A percentile compares a stretch with the other conserved stretches of the same genome.
Conservation (phyloP, 2,113 vertebrate species). For the Corythaeola cristata region DNA sequence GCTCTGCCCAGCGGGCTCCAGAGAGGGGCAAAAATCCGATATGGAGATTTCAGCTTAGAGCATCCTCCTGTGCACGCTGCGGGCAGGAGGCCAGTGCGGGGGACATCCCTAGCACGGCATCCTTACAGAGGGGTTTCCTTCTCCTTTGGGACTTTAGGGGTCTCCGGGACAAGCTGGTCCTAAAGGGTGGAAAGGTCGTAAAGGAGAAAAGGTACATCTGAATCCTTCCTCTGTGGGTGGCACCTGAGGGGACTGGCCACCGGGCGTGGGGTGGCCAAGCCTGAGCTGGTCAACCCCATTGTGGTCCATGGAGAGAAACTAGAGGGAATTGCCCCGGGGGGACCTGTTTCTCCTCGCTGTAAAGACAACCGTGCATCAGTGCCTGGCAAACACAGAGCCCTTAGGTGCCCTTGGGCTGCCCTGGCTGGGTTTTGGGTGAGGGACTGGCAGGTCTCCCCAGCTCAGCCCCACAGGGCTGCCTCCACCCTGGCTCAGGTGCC, state of each 20-base stretch:
- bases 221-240: neutral
- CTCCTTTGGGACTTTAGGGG: conserved; percentile 73
- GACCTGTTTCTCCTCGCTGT: accelerated
- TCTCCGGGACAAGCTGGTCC: conserved; percentile 71
- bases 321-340: accelerated
- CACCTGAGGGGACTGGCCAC: neutral
- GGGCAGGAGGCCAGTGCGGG: neutral
- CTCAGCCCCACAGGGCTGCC: neutral
- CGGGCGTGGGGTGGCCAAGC: neutral
- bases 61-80: neutral
- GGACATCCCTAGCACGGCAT: neutral
- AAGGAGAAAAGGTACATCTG: conserved; percentile 82
- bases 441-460: neutral
- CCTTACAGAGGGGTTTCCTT: neutral
- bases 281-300: neutral
- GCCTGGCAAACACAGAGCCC: neutral
- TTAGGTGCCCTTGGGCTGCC: neutral
- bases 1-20: neutral
- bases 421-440: neutral
- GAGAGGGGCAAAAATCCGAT: neutral
- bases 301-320: neutral
- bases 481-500: neutral
- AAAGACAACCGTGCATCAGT: accelerated
- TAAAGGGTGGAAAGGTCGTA: conserved; percentile 76
- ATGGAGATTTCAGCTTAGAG: neutral